Percentiles rank a stretch among this genome's conserved stretches.
These are phyloP conservation scores for Thamnophis sirtalis DNA, from an alignment of 2,113 vertebrate species.

Conservation along the genomic window DNA sequence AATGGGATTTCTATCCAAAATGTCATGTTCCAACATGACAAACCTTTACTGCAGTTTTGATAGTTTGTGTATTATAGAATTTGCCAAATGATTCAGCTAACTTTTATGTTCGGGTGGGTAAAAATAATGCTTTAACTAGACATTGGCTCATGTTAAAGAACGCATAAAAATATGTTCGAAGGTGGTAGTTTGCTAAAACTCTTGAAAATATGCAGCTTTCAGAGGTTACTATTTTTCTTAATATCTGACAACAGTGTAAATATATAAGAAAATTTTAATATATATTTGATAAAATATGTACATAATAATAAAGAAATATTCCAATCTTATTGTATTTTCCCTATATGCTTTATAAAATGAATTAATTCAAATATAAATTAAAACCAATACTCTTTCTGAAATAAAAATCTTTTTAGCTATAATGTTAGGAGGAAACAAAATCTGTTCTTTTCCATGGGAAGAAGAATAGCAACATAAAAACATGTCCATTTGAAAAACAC, in stretches of 20 bases:
- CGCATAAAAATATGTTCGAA: background rate
- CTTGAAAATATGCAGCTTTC: background rate
- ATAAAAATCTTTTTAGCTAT: background rate
- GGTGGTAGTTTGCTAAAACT: background rate
- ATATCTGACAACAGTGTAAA: background rate
- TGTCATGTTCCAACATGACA: background rate
- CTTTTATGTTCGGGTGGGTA: background rate
- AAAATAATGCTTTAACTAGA: background rate
- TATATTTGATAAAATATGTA: background rate
- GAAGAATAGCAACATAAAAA: constrained; percentile 3
- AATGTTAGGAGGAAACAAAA: background rate
- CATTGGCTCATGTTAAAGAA: background rate
- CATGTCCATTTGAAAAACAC: background rate
- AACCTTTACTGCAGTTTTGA: background rate
- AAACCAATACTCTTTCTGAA: constrained; percentile 13
- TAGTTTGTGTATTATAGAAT: background rate
- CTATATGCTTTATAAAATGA: background rate
- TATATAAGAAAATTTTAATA: background rate
- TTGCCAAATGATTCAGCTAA: background rate
- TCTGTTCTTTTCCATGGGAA: constrained; percentile 8
- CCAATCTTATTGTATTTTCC: background rate
- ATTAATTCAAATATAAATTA: background rate
- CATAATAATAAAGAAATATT: background rate
- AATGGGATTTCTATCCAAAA: background rate
- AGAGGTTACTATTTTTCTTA: background rate